Evolutionary conservation across 2,797 vertebrate genomes (phyloP).

Genomic region (Melopsittacus undulatus): DNA sequence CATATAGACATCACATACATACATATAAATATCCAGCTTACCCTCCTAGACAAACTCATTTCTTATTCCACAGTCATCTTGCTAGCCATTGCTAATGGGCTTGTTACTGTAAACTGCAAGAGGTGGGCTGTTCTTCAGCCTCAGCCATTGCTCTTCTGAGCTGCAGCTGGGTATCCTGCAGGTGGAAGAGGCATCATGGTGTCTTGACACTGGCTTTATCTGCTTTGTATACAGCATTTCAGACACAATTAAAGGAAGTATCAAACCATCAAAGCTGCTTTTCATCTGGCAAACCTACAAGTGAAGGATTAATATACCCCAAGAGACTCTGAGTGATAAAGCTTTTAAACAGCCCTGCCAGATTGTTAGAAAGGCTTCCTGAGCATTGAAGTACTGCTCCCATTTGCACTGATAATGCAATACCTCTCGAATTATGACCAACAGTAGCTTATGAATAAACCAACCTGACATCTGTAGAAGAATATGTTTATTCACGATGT

Average conservation of each 20-base stretch:
- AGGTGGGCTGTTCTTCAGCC: background rate
- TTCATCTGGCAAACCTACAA: conserved; percentile 6
- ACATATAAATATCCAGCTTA: background rate
- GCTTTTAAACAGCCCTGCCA: background rate
- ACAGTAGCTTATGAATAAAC: background rate
- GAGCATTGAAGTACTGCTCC: background rate
- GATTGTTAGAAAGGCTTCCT: conserved; percentile 1
- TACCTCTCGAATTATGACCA: background rate
- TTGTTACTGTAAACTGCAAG: background rate
- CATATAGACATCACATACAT: background rate
- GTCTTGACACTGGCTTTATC: background rate
- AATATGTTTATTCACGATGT: background rate
- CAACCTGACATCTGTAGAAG: background rate
- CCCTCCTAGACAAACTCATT: background rate
- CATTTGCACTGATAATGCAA: conserved; percentile 15
- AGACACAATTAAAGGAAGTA: background rate
- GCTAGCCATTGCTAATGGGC: background rate
- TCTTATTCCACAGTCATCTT: background rate
- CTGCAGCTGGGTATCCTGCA: background rate
- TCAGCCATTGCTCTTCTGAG: background rate
- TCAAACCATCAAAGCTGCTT: background rate
- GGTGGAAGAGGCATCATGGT: background rate
- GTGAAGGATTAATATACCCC: background rate
- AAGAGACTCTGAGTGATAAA: background rate
- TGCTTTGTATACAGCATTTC: background rate